A percentile compares a stretch with the other conserved stretches of the same genome.
Evolutionary conservation across 1,140 invertebrate species (phyloP).

Genomic region (Drosophila sp.): DNA sequence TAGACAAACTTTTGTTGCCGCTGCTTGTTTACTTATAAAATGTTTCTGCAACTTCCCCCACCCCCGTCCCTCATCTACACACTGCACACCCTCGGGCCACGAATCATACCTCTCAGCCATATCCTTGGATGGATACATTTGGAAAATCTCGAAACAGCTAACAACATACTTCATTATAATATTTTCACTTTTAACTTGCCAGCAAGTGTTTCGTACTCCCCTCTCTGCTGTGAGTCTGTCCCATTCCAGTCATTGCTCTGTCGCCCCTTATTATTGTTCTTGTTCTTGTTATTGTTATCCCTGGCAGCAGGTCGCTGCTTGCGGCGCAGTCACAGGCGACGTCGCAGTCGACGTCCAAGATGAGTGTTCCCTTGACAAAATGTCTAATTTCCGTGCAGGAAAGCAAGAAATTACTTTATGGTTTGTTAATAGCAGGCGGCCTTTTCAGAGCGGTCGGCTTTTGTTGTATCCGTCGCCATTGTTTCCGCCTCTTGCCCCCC

Average conservation of each 20-base stretch:
- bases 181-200: constrained; percentile 81
- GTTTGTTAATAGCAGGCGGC: constrained; percentile 80
- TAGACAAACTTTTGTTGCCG: constrained; percentile 75
- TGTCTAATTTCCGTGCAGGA: constrained; percentile 84
- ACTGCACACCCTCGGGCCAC: background rate
- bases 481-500: constrained; percentile 21
- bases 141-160: constrained; percentile 79
- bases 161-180: constrained; percentile 83
- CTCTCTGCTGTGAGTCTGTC: too few relatives aligned
- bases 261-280: constrained; percentile 29
- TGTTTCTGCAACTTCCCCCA: constrained; percentile 39
- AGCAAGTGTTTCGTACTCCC: constrained; percentile 28
- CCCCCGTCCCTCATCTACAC: background rate
- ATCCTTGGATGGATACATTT: constrained; percentile 75
- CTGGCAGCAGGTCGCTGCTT: constrained; percentile 19
- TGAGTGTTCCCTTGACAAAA: constrained; percentile 81
- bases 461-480: constrained; percentile 48
- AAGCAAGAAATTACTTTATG: constrained; percentile 83
- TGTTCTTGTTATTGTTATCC: constrained; percentile 63
- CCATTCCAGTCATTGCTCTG: background rate
- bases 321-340: constrained; percentile 1
- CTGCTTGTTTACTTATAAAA: constrained; percentile 80
- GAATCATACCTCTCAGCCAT: constrained; percentile 17
- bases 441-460: constrained; percentile 55
- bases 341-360: constrained; percentile 20